Conservation (phyloP, 2,797 vertebrate genomes). For the Acrossocheilus fasciatus region DNA sequence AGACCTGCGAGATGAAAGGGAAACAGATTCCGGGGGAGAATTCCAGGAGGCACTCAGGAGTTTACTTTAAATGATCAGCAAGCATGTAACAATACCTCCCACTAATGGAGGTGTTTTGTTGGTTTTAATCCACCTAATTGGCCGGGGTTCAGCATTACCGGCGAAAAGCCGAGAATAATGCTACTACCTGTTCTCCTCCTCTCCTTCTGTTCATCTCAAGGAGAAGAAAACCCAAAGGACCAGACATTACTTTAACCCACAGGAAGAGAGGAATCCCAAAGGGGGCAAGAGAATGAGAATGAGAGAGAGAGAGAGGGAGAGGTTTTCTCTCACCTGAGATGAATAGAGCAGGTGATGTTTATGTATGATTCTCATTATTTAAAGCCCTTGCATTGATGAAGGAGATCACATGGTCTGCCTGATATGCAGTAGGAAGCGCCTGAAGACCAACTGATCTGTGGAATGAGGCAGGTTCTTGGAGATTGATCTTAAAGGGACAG, state of each 20-base stretch:
- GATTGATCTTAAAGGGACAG: conserved; percentile 11
- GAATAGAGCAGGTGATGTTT: conserved; percentile 78
- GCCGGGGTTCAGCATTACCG: conserved; percentile 70
- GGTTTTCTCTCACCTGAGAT: conserved; percentile 56
- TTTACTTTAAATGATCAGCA: conserved; percentile 65
- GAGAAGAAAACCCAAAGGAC: conserved; percentile 71
- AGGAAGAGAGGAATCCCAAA: conserved; percentile 37
- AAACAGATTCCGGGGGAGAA: conserved; percentile 74
- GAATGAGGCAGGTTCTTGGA: neutral
- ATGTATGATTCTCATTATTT: conserved; percentile 69
- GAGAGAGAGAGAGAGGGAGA: conserved; percentile 16
- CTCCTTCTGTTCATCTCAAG: conserved; percentile 64
- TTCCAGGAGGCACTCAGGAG: conserved; percentile 76
- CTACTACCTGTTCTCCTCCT: conserved; percentile 72
- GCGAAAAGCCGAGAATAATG: conserved; percentile 65
- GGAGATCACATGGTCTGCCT: conserved; percentile 16
- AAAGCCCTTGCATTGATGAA: conserved; percentile 11
- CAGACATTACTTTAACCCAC: conserved; percentile 62
- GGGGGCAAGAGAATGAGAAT: conserved; percentile 47
- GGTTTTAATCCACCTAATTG: conserved; percentile 84
- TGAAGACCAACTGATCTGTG: conserved; percentile 25
- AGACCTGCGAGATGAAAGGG: conserved; percentile 71
- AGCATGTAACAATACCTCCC: conserved; percentile 81
- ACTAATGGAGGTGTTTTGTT: conserved; percentile 81
- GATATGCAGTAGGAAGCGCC: neutral